Evolutionary conservation across 2,888 invertebrate species (phyloP).

Genomic region (Lepidochrysops patricia): DNA sequence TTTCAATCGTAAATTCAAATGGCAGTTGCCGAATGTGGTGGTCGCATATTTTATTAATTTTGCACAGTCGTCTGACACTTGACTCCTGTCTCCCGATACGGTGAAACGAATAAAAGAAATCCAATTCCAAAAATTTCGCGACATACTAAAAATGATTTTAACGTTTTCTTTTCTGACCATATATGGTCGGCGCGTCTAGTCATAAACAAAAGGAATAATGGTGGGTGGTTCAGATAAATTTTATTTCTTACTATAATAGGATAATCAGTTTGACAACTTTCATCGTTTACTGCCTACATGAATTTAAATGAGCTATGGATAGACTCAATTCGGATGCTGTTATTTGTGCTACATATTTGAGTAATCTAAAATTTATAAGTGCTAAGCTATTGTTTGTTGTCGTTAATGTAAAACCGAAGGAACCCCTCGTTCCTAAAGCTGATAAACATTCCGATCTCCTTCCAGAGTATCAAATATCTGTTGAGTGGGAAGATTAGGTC

Average conservation of each 20-base stretch:
- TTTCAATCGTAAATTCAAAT: background rate
- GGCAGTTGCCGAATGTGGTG: background rate
- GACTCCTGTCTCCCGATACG: background rate
- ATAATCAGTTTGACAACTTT: constrained; percentile 2
- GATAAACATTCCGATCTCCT: background rate
- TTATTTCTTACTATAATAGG: constrained; percentile 1
- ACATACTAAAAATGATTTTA: background rate
- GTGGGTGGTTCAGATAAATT: background rate
- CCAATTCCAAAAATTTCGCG: background rate
- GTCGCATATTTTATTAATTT: background rate
- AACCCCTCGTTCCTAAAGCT: background rate
- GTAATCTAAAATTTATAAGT: background rate
- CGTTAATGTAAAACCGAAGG: background rate
- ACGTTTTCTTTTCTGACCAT: background rate
- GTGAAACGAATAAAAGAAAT: background rate
- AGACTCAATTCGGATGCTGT: background rate
- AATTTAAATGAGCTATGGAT: background rate
- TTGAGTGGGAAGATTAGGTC: background rate
- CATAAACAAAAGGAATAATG: background rate
- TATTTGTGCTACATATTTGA: background rate
- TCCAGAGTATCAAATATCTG: background rate
- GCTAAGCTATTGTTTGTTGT: background rate
- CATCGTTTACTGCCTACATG: background rate
- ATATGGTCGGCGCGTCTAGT: background rate
- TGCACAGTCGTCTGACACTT: background rate